These are phyloP conservation scores for Linurgus olivaceus DNA, from an alignment of 2,797 vertebrate genomes.

Conservation along the genomic window DNA sequence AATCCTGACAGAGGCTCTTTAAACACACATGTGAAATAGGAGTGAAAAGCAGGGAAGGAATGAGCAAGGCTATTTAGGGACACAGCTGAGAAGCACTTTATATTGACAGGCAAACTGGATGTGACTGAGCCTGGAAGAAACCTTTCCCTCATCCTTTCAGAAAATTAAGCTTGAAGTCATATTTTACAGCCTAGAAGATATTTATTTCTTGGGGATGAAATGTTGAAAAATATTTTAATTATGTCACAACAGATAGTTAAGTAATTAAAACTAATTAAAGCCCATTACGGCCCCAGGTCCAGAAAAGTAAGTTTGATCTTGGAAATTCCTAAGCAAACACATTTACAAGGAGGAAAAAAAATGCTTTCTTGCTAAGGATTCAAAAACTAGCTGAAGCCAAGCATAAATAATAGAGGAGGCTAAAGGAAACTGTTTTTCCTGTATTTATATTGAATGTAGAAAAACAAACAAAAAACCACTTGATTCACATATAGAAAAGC, in stretches of 20 bases:
- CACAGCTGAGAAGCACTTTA: neutral
- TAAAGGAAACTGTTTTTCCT: neutral
- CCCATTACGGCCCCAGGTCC: neutral
- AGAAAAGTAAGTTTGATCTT: neutral
- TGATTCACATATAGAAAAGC: neutral
- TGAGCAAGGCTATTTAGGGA: constrained; percentile 37
- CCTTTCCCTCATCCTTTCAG: neutral
- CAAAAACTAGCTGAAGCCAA: neutral
- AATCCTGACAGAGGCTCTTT: constrained; percentile 23
- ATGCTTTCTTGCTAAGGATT: neutral
- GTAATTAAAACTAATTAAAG: constrained; percentile 34
- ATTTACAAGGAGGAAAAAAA: neutral
- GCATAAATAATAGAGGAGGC: neutral
- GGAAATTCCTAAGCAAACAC: neutral
- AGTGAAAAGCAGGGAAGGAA: constrained; percentile 12
- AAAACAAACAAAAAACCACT: neutral
- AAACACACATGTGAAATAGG: constrained; percentile 14
- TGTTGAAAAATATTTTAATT: constrained; percentile 12
- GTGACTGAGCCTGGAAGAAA: constrained; percentile 4
- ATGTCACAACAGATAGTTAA: constrained; percentile 14
- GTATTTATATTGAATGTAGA: neutral
- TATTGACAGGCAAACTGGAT: neutral
- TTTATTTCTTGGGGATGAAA: constrained; percentile 9
- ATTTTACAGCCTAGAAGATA: constrained; percentile 5
- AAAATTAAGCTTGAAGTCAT: neutral